Conservation (phyloP, 2,888 invertebrate species). For the Drosophila formosana region DNA sequence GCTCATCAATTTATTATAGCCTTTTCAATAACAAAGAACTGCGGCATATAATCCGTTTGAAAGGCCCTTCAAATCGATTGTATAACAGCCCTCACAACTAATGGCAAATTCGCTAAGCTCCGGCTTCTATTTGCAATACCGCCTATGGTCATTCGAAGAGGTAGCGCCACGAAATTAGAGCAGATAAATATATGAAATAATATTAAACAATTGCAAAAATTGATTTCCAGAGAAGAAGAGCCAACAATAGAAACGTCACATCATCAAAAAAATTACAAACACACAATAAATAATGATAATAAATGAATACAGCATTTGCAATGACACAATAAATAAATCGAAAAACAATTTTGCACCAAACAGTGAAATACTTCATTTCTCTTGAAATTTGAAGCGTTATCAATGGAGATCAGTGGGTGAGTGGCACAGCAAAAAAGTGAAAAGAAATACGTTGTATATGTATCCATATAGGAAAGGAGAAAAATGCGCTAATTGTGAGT, state of each 20-base stretch:
- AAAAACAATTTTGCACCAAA: conserved; percentile 63
- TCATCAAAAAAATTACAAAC: conserved; percentile 37
- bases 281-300: conserved; percentile 27
- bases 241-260: conserved; percentile 50
- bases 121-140: conserved; percentile 40
- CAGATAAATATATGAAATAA: conserved; percentile 65
- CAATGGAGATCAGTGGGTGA: conserved; percentile 73
- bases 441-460: conserved; percentile 10
- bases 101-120: conserved; percentile 49
- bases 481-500: conserved; percentile 57
- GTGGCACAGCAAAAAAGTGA: conserved; percentile 45
- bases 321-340: conserved; percentile 76
- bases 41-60: conserved; percentile 22
- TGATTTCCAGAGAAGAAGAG: conserved; percentile 44
- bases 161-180: conserved; percentile 63
- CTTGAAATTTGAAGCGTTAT: conserved; percentile 46
- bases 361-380: conserved; percentile 41
- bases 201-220: conserved; percentile 60
- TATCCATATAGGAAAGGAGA: conserved; percentile 13
- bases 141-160: conserved; percentile 37
- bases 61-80: conserved; percentile 38
- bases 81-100: conserved; percentile 43
- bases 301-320: conserved; percentile 58
- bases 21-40: conserved; percentile 41
- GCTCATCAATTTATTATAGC: conserved; percentile 15